Evolutionary conservation across 2,797 vertebrate genomes (phyloP).

Genomic region (Knipowitschia caucasica): DNA sequence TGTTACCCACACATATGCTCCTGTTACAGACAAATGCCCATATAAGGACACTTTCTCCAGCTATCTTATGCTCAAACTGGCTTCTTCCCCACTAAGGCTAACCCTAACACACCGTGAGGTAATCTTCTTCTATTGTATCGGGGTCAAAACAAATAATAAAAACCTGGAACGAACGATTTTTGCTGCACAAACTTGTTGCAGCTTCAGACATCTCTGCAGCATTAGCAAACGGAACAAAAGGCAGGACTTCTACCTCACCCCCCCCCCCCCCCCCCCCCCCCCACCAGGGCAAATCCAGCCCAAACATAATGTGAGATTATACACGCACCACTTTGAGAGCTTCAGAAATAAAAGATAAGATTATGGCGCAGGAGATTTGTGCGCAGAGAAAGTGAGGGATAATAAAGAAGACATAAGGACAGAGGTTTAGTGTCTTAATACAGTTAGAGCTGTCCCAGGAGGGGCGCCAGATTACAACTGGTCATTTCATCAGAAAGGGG

Average conservation of each 20-base stretch:
- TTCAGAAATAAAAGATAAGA: conserved; percentile 42
- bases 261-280: too few species aligned
- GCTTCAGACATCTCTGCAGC: conserved; percentile 14
- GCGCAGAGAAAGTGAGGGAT: conserved; percentile 53
- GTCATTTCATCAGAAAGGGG: conserved; percentile 67
- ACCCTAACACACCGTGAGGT: too few species aligned
- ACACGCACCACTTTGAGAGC: conserved; percentile 38
- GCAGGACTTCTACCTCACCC: too few species aligned
- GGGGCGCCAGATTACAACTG: conserved; percentile 66
- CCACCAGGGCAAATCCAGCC: conserved; percentile 36
- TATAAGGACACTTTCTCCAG: too few species aligned
- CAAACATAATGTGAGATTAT: conserved; percentile 65
- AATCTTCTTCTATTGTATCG: too few species aligned
- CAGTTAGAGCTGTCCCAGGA: conserved; percentile 65
- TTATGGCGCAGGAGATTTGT: conserved; percentile 57
- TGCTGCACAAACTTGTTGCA: background rate
- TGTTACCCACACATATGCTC: too few species aligned
- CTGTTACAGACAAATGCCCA: too few species aligned
- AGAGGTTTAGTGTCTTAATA: conserved; percentile 73
- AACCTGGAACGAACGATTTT: too few species aligned
- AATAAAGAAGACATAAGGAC: conserved; percentile 74
- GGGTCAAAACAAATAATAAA: too few species aligned
- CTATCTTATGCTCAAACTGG: too few species aligned
- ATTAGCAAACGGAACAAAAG: conserved; percentile 21
- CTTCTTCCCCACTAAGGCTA: too few species aligned